Percentiles rank a stretch among this genome's conserved stretches.
Evolutionary conservation across 2,113 vertebrate species (phyloP).

Genomic region (Todiramphus chloris): DNA sequence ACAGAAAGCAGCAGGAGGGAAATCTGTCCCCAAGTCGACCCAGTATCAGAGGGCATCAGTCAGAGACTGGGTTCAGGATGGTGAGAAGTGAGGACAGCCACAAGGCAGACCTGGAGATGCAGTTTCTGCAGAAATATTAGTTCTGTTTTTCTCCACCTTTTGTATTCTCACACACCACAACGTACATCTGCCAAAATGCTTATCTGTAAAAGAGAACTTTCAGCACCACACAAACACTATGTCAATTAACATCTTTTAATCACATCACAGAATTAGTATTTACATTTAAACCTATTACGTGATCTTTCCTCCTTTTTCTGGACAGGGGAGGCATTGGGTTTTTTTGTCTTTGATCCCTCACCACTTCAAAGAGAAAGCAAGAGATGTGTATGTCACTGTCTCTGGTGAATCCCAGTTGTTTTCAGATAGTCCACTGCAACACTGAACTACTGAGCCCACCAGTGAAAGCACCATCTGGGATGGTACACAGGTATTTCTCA

Average conservation of each 20-base stretch:
- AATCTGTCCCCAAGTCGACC: rapidly evolving
- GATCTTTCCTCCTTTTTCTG: neutral
- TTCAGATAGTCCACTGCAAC: neutral
- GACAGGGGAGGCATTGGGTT: rapidly evolving
- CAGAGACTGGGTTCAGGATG: rapidly evolving
- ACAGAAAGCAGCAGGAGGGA: neutral
- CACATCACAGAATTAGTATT: neutral
- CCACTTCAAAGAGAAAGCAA: neutral
- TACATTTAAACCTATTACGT: neutral
- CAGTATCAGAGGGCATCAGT: neutral
- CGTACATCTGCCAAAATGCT: neutral
- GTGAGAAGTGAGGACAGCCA: neutral
- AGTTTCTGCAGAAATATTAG: neutral
- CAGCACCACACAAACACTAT: neutral
- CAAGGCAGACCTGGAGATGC: neutral
- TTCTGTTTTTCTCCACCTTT: neutral
- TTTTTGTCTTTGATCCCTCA: neutral
- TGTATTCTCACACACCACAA: neutral
- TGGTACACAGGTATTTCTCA: neutral
- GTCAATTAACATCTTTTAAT: neutral
- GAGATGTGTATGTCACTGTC: neutral
- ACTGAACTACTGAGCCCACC: neutral
- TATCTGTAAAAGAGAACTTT: neutral
- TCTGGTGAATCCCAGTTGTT: rapidly evolving
- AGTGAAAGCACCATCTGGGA: neutral